Percentiles rank a stretch among this genome's conserved stretches.
phyloP scores from a whole-genome alignment of 1,140 invertebrate genomes.

The Trissolcus basalis region DNA sequence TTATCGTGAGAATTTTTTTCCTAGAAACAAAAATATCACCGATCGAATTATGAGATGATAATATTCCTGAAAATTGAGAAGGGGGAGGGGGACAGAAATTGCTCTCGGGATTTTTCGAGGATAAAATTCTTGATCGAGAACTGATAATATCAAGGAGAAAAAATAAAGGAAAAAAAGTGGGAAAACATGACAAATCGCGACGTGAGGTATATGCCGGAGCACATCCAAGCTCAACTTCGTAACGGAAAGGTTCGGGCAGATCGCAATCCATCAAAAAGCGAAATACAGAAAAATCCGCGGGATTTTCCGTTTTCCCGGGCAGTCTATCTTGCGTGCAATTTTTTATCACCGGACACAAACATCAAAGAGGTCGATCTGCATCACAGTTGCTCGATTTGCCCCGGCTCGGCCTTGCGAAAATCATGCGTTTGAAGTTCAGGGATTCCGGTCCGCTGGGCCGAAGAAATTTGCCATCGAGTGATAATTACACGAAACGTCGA shows the following conservation, averaged over 20 bases:
- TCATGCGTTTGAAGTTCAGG: slow-evolving; percentile 55
- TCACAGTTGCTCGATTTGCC: slow-evolving; percentile 47
- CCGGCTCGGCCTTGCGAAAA: slow-evolving; percentile 44
- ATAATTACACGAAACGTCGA: slow-evolving; percentile 55
- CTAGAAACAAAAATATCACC: no score
- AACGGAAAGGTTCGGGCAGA: slow-evolving; percentile 7
- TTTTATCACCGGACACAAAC: slow-evolving; percentile 36
- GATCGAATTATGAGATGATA: no score
- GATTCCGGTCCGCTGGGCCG: slow-evolving; percentile 47
- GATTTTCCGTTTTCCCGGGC: slow-evolving; percentile 44
- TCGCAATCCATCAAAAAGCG: slow-evolving; percentile 37
- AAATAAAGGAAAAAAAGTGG: slow-evolving; percentile 1
- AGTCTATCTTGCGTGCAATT: slow-evolving; percentile 51
- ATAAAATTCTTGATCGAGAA: no score
- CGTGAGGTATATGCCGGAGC: neutral
- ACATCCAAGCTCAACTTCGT: slow-evolving; percentile 5
- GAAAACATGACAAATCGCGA: slow-evolving; percentile 11
- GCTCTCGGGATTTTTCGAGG: no score
- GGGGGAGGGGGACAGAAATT: no score
- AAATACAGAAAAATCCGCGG: neutral
- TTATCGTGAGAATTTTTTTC: no score
- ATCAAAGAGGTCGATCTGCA: slow-evolving; percentile 45
- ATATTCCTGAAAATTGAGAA: no score
- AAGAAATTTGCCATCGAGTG: slow-evolving; percentile 54
- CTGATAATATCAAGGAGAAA: neutral